Evolutionary conservation across 2,113 vertebrate species (phyloP).

Genomic region (Amphilophus citrinellus): DNA sequence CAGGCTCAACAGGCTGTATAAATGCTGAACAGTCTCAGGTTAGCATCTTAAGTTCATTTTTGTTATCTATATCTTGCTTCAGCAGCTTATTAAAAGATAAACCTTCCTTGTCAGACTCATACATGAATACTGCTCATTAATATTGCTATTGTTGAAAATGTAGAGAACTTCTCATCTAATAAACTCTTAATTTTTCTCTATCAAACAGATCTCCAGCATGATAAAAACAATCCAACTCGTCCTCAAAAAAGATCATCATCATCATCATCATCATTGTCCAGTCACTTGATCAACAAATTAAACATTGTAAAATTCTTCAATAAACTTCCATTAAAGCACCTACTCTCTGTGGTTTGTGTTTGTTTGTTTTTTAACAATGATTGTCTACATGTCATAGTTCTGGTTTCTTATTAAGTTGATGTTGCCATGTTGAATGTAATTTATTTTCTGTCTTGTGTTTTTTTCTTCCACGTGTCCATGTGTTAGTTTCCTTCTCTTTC

Average conservation of each 20-base stretch:
- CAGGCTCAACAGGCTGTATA: slow-evolving; percentile 57
- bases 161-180: not conserved
- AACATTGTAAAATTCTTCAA: not conserved
- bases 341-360: not conserved
- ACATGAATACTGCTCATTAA: too few relatives aligned
- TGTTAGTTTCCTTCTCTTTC: not conserved
- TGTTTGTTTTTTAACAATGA: not conserved
- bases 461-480: not conserved
- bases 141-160: not conserved
- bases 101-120: too few relatives aligned
- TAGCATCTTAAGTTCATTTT: not conserved
- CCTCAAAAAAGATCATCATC: not conserved
- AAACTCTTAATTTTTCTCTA: not conserved
- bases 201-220: not conserved
- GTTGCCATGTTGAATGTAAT: not conserved
- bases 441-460: not conserved
- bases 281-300: not conserved
- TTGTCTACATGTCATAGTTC: not conserved
- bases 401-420: not conserved
- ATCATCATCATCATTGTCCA: not conserved
- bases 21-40: slow-evolving; percentile 36
- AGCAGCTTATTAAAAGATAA: too few relatives aligned
- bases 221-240: not conserved
- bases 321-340: not conserved
- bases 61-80: not conserved